A percentile compares a stretch with the other conserved stretches of the same genome.
These are phyloP conservation scores for Mesoligia furuncula DNA, from an alignment of 2,888 invertebrate genomes.

Conservation along the genomic window DNA sequence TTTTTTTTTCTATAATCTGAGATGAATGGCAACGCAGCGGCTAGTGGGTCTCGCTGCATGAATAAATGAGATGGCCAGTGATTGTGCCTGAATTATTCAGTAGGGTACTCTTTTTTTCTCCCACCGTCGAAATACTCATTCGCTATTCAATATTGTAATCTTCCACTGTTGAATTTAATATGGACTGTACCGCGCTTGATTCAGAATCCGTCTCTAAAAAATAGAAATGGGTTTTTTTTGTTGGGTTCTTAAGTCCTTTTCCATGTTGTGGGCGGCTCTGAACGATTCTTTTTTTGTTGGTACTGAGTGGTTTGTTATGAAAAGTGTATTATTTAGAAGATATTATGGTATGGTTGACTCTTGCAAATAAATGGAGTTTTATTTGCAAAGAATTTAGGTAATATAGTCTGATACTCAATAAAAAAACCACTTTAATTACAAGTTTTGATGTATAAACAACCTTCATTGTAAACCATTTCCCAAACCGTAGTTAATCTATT, in stretches of 20 bases:
- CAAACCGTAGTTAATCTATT: background rate
- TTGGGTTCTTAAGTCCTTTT: constrained; percentile 42
- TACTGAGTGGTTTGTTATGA: constrained; percentile 22
- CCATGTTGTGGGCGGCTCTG: constrained; percentile 39
- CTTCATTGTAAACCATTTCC: background rate
- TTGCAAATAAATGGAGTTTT: too few relatives aligned
- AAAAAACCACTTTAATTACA: background rate
- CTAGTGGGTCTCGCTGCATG: constrained; percentile 75
- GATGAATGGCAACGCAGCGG: constrained; percentile 64
- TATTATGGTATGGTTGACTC: constrained; percentile 2
- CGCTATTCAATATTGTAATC: constrained; percentile 82
- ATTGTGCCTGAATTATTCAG: constrained; percentile 88
- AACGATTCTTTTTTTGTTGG: constrained; percentile 7
- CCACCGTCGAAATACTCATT: constrained; percentile 70
- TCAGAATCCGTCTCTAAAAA: constrained; percentile 59
- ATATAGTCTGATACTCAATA: background rate
- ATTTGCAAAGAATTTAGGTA: background rate
- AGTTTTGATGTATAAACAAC: background rate
- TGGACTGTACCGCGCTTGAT: constrained; percentile 72
- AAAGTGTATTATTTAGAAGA: constrained; percentile 34
- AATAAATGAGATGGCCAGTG: constrained; percentile 87
- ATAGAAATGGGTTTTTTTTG: constrained; percentile 31
- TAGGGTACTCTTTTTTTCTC: constrained; percentile 68
- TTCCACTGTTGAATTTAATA: constrained; percentile 78
- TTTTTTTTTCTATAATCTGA: constrained; percentile 57